phyloP scores from a whole-genome alignment of 2,797 vertebrate species.

The Macrochelys suwanniensis region DNA sequence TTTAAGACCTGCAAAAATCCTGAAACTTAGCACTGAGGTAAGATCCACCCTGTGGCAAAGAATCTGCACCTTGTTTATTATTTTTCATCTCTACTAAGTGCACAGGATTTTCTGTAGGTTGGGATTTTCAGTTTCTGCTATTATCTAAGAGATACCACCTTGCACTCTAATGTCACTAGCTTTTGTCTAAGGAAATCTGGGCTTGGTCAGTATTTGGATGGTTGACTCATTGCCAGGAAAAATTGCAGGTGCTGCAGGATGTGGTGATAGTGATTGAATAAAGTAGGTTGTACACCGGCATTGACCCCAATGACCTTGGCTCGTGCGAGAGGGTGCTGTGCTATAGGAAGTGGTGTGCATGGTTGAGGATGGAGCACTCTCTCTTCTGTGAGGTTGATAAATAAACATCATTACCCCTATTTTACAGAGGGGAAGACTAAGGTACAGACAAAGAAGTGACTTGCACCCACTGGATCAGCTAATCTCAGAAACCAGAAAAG shows the following conservation, averaged over 20 bases:
- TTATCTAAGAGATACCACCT: background rate
- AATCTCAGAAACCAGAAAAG: background rate
- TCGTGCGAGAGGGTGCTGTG: background rate
- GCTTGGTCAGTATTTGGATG: background rate
- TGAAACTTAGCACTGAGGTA: background rate
- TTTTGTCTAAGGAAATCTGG: background rate
- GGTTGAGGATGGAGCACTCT: background rate
- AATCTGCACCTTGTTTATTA: constrained; percentile 11
- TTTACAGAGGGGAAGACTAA: background rate
- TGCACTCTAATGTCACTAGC: background rate
- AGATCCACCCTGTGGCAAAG: constrained; percentile 31
- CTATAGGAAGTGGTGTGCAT: background rate
- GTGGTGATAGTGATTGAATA: background rate
- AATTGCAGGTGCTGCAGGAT: background rate
- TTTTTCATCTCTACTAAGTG: background rate
- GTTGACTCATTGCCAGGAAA: background rate
- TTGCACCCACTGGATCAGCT: background rate
- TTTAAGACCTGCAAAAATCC: constrained; percentile 67
- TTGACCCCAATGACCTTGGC: background rate
- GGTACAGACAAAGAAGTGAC: background rate
- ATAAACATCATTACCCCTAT: background rate
- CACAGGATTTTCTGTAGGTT: constrained; percentile 11
- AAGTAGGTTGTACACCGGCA: background rate
- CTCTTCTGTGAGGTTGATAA: background rate
- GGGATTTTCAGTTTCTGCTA: background rate